Evolutionary conservation across 1,140 invertebrate genomes (phyloP).

Genomic region (Matsumurasca onukii): DNA sequence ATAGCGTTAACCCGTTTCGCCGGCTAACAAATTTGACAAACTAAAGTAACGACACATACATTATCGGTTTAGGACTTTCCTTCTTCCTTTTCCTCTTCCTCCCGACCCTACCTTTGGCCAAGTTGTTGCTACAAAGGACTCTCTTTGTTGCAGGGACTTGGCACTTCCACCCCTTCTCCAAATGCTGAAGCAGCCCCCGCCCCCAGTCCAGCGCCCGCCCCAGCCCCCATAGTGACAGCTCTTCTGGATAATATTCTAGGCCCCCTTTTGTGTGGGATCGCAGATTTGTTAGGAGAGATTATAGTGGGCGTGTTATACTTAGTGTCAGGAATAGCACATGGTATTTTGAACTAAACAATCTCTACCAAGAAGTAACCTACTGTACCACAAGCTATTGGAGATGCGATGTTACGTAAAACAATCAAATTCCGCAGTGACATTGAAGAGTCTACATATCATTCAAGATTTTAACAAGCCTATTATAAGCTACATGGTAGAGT

Average conservation of each 20-base stretch:
- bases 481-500: too few relatives aligned
- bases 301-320: not conserved
- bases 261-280: not conserved
- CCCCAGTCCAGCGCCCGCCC: not conserved
- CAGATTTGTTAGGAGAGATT: not conserved
- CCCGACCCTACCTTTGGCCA: not conserved
- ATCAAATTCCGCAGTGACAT: too few relatives aligned
- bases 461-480: too few relatives aligned
- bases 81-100: not conserved
- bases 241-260: not conserved
- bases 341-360: too few relatives aligned
- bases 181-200: not conserved
- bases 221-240: not conserved
- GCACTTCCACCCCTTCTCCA: not conserved
- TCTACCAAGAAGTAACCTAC: too few relatives aligned
- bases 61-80: too few relatives aligned
- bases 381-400: too few relatives aligned
- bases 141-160: conserved; percentile 17
- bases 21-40: too few relatives aligned
- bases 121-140: conserved; percentile 14
- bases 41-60: too few relatives aligned
- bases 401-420: too few relatives aligned
- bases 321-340: not conserved
- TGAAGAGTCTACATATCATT: too few relatives aligned
- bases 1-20: too few relatives aligned